Evolutionary conservation across 2,888 invertebrate genomes (phyloP).

Genomic region (Caradrina clavipalpis): DNA sequence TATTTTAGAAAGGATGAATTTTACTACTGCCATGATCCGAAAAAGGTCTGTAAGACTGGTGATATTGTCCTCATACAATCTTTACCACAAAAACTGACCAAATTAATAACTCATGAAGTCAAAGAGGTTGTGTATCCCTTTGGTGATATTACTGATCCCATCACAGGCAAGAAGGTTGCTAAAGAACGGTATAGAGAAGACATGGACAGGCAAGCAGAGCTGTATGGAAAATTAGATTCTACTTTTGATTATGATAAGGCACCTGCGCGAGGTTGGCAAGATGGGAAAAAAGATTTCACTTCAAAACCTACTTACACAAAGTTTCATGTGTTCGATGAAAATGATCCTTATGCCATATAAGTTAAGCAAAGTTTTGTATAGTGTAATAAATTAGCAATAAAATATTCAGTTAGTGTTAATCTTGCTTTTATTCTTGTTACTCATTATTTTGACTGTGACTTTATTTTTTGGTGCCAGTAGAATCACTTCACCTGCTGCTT

Average conservation of each 20-base stretch:
- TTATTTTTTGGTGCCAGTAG: background rate
- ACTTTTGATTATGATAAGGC: conserved; percentile 95
- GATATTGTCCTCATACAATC: conserved; percentile 95
- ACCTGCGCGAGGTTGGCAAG: conserved; percentile 95
- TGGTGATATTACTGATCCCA: conserved; percentile 96
- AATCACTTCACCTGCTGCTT: too few relatives aligned
- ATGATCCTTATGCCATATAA: conserved; percentile 94
- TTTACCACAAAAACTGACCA: conserved; percentile 93
- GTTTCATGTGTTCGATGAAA: conserved; percentile 94
- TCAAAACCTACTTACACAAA: conserved; percentile 94
- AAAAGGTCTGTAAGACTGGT: conserved; percentile 94
- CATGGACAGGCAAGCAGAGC: conserved; percentile 92
- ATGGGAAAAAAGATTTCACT: conserved; percentile 95
- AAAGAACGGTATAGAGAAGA: conserved; percentile 94
- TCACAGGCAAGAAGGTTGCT: conserved; percentile 95
- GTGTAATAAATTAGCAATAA: conserved; percentile 51
- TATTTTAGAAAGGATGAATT: conserved; percentile 94
- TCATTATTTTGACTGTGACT: too few relatives aligned
- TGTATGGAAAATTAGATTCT: conserved; percentile 93
- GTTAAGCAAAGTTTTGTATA: conserved; percentile 40
- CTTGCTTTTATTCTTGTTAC: background rate
- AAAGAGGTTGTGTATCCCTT: conserved; percentile 95
- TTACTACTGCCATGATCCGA: conserved; percentile 95
- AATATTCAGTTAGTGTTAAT: conserved; percentile 25
- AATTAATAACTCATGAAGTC: conserved; percentile 95